Evolutionary conservation across 1,140 invertebrate species (phyloP).

Genomic region (Teleopsis dalmanni): DNA sequence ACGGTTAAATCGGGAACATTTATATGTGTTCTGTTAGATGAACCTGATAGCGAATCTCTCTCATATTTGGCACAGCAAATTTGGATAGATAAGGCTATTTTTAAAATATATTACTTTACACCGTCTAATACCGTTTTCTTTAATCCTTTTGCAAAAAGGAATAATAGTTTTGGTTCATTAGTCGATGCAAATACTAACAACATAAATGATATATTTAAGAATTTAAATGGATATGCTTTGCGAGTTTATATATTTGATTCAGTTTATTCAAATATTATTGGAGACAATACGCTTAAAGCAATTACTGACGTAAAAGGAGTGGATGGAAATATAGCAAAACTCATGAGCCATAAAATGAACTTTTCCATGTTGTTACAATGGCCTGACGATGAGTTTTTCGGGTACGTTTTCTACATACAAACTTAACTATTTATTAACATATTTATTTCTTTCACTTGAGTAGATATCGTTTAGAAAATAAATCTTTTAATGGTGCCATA

Average conservation of each 20-base stretch:
- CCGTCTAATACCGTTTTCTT: background rate
- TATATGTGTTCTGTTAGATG: constrained; percentile 3
- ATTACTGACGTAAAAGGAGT: constrained; percentile 20
- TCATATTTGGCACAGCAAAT: background rate
- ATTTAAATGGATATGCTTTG: constrained; percentile 31
- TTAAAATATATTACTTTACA: constrained; percentile 7
- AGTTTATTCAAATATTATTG: constrained; percentile 22
- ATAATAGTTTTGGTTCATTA: background rate
- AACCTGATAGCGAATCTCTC: background rate
- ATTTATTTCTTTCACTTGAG: background rate
- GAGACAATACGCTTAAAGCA: constrained; percentile 16
- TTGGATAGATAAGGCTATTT: constrained; percentile 1
- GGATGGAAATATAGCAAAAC: constrained; percentile 28
- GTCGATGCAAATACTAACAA: background rate
- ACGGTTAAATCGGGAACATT: too few species aligned
- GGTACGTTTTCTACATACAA: constrained; percentile 17
- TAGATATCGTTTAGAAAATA: background rate
- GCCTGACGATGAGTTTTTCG: constrained; percentile 34
- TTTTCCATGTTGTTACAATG: constrained; percentile 32
- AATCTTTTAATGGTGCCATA: constrained; percentile 36
- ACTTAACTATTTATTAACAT: too few species aligned
- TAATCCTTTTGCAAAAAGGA: constrained; percentile 9
- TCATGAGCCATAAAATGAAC: constrained; percentile 25
- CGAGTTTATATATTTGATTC: constrained; percentile 34
- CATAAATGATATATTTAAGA: constrained; percentile 16